Base-by-base conservation (phyloP, 2,797 vertebrate genomes). In the Bufotes viridis region DNA sequence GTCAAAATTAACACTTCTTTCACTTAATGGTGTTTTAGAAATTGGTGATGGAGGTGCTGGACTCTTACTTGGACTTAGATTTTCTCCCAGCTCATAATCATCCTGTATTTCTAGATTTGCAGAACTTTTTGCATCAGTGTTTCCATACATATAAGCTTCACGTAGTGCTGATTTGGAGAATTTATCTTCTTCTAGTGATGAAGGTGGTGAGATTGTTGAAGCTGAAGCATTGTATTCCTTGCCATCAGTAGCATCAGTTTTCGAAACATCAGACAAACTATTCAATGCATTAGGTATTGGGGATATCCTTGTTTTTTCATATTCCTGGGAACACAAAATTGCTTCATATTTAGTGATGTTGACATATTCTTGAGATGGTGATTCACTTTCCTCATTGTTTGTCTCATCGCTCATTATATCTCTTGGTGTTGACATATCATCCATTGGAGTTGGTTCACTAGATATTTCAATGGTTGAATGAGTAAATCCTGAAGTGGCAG, bases 391-490 rank as follows among this genome's bases (percentile, higher is more conserved):
- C 13, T 98, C 97, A 58, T 97, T 97, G 87, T 95, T 96, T 88
- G 95, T 96, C 94, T 98, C 97, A 60, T 98, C 97, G 24, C 97
- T 98, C 95, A 97, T 96, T 84, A 97, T 93, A 74, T 99, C 97
- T 0, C 96, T 96, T 2, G 97, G 97, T 79, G 97, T 98, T 3
- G 97, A 96, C 98, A 98, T 98, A 90, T 96, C 97, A 92, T 98
- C 97, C 94, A 98, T 96, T 14, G 97, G 97, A 80, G 98, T 97
- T 79, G 97, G 97, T 90, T 98, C 96, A 91, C 97, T 98, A 78
- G 97, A 98, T 91, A 98, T 97, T 94, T 99, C 97, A 24, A 97
- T 97, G 61, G 96, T 98, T 20, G 98, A 99, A 88, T 97, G 97
- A 60, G 97, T 97, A 74, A 96, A 96, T 75, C 96, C 96, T 24